phyloP scores from a whole-genome alignment of 2,888 invertebrate genomes.

The Cephalotes varians region DNA sequence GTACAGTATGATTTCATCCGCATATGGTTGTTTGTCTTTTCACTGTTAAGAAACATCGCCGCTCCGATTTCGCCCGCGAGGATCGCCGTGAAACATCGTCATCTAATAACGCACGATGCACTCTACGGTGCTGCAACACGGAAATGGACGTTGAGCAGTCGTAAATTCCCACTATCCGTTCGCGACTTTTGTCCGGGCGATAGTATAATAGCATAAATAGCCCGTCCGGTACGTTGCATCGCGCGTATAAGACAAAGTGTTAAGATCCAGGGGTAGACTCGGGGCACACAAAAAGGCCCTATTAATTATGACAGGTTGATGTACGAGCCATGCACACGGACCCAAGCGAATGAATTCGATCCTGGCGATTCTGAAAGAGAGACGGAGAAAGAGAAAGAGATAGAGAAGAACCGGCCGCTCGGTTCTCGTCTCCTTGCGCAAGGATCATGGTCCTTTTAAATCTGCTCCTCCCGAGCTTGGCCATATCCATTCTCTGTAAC shows the following conservation, averaged over 20 bases:
- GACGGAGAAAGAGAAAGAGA: constrained; percentile 19
- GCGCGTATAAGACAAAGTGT: constrained; percentile 78
- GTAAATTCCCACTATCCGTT: constrained; percentile 69
- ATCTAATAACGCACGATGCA: constrained; percentile 24
- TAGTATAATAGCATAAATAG: constrained; percentile 75
- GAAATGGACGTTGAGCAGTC: constrained; percentile 54
- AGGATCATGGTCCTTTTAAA: constrained; percentile 53
- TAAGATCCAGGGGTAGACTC: constrained; percentile 75
- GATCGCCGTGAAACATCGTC: background rate
- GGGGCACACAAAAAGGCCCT: constrained; percentile 78
- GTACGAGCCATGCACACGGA: constrained; percentile 80
- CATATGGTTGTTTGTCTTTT: background rate
- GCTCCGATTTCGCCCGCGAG: constrained; percentile 29
- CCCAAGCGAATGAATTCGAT: constrained; percentile 79
- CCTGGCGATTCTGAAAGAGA: constrained; percentile 68
- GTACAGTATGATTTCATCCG: background rate
- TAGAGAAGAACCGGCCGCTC: constrained; percentile 47
- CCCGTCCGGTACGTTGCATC: constrained; percentile 77
- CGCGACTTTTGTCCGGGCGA: constrained; percentile 72
- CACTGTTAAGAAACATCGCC: background rate
- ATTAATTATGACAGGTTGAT: constrained; percentile 84
- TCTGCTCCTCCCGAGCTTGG: constrained; percentile 12
- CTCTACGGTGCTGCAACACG: constrained; percentile 43
- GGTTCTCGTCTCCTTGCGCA: constrained; percentile 40
- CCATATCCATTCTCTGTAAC: constrained; percentile 4